A percentile compares a stretch with the other conserved stretches of the same genome.
Evolutionary conservation across 2,797 vertebrate species (phyloP).

Genomic region (Gambelia wislizenii): DNA sequence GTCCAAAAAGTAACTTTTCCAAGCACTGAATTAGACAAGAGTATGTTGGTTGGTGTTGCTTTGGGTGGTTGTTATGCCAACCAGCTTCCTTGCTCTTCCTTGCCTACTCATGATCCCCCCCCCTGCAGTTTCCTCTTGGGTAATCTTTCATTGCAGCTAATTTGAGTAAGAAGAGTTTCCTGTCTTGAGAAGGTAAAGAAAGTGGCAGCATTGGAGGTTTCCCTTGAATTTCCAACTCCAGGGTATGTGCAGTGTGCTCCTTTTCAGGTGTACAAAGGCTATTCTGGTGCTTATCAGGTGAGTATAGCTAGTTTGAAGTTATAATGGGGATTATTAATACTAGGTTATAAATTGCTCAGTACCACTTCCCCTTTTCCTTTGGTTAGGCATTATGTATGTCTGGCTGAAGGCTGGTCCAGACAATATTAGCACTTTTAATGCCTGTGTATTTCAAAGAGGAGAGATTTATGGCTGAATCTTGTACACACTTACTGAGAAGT

Average conservation of each 20-base stretch:
- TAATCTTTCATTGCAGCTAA: constrained; percentile 60
- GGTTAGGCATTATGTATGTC: constrained; percentile 27
- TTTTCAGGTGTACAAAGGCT: constrained; percentile 30
- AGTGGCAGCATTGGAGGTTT: constrained; percentile 41
- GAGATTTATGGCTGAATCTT: not conserved
- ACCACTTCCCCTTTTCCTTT: not conserved
- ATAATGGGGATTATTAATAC: not conserved
- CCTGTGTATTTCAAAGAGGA: not conserved
- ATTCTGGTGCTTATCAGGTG: constrained; percentile 27
- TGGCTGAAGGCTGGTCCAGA: constrained; percentile 1
- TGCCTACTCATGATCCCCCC: constrained; percentile 47
- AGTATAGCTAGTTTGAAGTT: not conserved
- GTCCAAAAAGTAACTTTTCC: too few relatives aligned
- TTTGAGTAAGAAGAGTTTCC: constrained; percentile 64
- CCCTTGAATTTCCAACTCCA: constrained; percentile 57
- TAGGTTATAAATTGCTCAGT: constrained; percentile 3
- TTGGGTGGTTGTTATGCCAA: constrained; percentile 50
- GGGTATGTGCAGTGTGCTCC: constrained; percentile 61
- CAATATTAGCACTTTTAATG: not conserved
- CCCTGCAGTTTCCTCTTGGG: constrained; percentile 68
- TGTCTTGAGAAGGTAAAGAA: constrained; percentile 59
- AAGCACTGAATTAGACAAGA: too few relatives aligned
- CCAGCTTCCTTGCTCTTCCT: constrained; percentile 43
- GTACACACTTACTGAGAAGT: not conserved
- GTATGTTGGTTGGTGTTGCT: constrained; percentile 25